These are phyloP conservation scores for Hydrochoerus hydrochaeris DNA, from an alignment of 2,113 vertebrate genomes.

Conservation along the genomic window DNA sequence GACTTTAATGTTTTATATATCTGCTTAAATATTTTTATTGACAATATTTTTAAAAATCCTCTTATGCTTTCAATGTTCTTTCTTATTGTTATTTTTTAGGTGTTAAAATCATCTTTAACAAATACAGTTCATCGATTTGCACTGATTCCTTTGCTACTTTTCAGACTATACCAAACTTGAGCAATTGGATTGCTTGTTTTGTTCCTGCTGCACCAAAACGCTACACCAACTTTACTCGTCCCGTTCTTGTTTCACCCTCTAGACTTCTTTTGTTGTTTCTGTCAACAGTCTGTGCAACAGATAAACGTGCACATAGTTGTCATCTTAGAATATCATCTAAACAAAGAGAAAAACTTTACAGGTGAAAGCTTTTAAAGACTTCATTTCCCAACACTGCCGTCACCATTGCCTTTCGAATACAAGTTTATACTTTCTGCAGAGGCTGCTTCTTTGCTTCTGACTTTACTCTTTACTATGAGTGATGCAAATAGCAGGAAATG, in stretches of 20 bases:
- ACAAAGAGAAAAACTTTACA: not conserved
- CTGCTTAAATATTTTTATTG: not conserved
- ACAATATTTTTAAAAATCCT: not conserved
- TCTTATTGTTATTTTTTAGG: not conserved
- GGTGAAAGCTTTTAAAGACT: not conserved
- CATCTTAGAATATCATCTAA: not conserved
- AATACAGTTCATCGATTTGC: not conserved
- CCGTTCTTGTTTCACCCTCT: rapidly evolving
- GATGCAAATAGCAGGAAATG: not conserved
- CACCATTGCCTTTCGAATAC: not conserved
- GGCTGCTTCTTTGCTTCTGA: not conserved
- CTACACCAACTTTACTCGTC: not conserved
- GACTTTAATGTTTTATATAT: not conserved
- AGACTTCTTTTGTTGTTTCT: too few relatives aligned
- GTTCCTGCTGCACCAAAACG: not conserved
- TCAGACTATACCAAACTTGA: not conserved
- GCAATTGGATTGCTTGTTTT: not conserved
- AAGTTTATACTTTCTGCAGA: not conserved
- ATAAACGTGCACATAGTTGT: not conserved
- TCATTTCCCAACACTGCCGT: not conserved
- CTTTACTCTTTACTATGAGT: not conserved
- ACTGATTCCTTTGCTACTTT: not conserved
- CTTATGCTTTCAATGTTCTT: not conserved
- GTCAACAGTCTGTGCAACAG: not conserved
- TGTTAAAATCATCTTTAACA: not conserved